These are phyloP conservation scores for Chironomus tentans DNA, from an alignment of 2,888 invertebrate genomes.

Conservation along the genomic window DNA sequence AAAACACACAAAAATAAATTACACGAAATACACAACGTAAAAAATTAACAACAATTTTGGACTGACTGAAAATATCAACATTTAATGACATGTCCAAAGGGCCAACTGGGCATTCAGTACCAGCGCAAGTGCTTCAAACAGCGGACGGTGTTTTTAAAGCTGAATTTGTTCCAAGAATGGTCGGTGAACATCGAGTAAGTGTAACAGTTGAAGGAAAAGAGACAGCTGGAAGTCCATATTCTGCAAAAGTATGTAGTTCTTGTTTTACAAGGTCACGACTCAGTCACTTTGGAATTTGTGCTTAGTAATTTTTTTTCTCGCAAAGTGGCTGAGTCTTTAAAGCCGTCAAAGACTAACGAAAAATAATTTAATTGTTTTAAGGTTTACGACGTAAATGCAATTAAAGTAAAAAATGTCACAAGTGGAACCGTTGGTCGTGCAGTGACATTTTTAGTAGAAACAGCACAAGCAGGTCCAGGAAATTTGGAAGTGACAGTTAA, in stretches of 20 bases:
- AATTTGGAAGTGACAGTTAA: slow-evolving; percentile 98
- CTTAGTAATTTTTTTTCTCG: too few relatives aligned
- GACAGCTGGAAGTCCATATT: slow-evolving; percentile 87
- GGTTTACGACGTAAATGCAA: slow-evolving; percentile 89
- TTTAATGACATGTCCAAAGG: slow-evolving; percentile 45
- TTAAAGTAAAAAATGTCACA: slow-evolving; percentile 85
- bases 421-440: slow-evolving; percentile 82
- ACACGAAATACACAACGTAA: background rate
- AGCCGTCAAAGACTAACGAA: too few relatives aligned
- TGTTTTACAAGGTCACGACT: too few relatives aligned
- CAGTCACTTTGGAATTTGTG: too few relatives aligned
- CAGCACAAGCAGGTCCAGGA: slow-evolving; percentile 95
- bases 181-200: slow-evolving; percentile 85
- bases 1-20: slow-evolving; percentile 6
- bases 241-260: slow-evolving; percentile 57
- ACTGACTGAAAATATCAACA: slow-evolving; percentile 2
- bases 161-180: slow-evolving; percentile 83
- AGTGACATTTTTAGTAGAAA: slow-evolving; percentile 91
- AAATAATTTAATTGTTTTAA: slow-evolving; percentile 32
- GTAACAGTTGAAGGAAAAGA: slow-evolving; percentile 74
- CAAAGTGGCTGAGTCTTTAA: too few relatives aligned
- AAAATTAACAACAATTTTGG: background rate
- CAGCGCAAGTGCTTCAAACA: slow-evolving; percentile 78
- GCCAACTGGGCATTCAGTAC: slow-evolving; percentile 84
- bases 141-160: slow-evolving; percentile 76